phyloP scores from a whole-genome alignment of 2,797 vertebrate species.

The Onychomys leucogaster region DNA sequence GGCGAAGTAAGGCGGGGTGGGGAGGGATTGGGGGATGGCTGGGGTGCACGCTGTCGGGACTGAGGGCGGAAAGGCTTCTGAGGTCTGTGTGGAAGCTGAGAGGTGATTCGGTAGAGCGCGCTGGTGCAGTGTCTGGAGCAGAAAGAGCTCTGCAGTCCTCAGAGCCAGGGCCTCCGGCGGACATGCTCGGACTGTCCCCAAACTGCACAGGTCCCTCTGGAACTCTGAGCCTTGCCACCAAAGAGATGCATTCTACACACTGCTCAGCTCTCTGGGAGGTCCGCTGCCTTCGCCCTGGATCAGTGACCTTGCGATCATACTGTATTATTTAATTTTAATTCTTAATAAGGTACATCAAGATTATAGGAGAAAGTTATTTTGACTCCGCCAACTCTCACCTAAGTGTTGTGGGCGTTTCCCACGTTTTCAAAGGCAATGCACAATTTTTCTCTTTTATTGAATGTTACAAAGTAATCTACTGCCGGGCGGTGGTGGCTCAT shows the following conservation, averaged over 20 bases:
- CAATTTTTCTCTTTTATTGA: constrained; percentile 7
- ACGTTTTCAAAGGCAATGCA: neutral
- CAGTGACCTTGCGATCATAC: neutral
- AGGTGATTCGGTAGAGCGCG: neutral
- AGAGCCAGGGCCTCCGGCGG: neutral
- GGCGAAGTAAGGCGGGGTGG: no score
- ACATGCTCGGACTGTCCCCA: neutral
- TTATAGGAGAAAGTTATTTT: neutral
- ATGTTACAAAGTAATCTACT: neutral
- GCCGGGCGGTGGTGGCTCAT: no score
- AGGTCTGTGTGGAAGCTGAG: neutral
- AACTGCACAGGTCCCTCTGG: no score
- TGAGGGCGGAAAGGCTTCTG: neutral
- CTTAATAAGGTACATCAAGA: constrained; percentile 2
- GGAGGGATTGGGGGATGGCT: neutral
- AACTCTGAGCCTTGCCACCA: neutral
- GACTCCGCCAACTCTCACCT: neutral
- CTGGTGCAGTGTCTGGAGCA: neutral
- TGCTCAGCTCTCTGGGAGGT: neutral
- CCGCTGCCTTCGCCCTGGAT: neutral
- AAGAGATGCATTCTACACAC: neutral
- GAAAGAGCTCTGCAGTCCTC: neutral
- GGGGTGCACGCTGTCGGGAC: neutral
- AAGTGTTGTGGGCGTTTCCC: neutral
- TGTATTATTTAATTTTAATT: neutral